Percentiles rank a stretch among this genome's conserved stretches.
These are phyloP conservation scores for Zalophus californianus DNA, from an alignment of 2,797 vertebrate species.

Conservation along the genomic window DNA sequence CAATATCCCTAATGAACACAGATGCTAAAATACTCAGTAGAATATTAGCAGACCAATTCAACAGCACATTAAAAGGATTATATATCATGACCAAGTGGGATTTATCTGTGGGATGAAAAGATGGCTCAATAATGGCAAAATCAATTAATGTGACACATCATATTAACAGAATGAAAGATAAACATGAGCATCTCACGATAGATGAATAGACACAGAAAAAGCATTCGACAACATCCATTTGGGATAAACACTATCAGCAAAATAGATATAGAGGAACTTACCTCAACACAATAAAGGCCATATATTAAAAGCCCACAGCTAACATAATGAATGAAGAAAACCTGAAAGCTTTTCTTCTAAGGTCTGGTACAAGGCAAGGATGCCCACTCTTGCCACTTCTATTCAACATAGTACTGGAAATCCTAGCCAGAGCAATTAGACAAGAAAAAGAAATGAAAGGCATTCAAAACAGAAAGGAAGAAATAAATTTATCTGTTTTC, in stretches of 20 bases:
- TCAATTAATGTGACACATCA: neutral
- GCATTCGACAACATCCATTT: neutral
- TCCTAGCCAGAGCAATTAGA: neutral
- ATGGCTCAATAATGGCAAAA: neutral
- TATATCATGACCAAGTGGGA: neutral
- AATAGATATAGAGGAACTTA: neutral
- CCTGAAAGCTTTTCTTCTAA: neutral
- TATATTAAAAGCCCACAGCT: neutral
- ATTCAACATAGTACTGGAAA: neutral
- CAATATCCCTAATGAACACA: neutral
- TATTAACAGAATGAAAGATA: neutral
- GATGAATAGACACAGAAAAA: neutral
- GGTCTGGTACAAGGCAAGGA: neutral
- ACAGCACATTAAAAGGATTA: neutral
- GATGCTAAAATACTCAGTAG: neutral
- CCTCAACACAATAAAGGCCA: neutral
- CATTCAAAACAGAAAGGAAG: neutral
- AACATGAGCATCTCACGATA: neutral
- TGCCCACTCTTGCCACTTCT: neutral
- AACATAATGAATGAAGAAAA: neutral
- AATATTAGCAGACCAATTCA: neutral
- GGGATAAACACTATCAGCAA: neutral
- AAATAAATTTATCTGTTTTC: neutral
- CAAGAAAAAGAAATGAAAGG: neutral
- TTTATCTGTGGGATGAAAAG: neutral